Evolutionary conservation across 2,113 vertebrate genomes (phyloP).

Genomic region (Cephalopholis sonnerati): DNA sequence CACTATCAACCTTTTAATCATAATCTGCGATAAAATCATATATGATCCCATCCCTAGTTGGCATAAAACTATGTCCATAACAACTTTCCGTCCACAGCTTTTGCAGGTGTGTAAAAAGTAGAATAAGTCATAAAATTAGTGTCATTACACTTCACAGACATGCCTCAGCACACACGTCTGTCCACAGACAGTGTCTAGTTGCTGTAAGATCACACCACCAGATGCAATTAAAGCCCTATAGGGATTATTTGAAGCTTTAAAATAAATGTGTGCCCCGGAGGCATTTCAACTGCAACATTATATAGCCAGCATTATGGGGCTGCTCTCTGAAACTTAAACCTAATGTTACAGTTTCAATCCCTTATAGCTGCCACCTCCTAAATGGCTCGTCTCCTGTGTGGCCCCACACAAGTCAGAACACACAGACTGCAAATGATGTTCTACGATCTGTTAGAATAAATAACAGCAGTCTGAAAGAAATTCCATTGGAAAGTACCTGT

Average conservation of each 20-base stretch:
- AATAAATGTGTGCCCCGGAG: slow-evolving; percentile 60
- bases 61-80: too few relatives aligned
- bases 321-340: slow-evolving; percentile 65
- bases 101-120: slow-evolving; percentile 28
- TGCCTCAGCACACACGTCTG: slow-evolving; percentile 44
- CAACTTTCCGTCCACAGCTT: background rate
- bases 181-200: slow-evolving; percentile 54
- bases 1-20: too few relatives aligned
- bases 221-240: slow-evolving; percentile 58
- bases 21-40: too few relatives aligned
- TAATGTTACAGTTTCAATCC: slow-evolving; percentile 41
- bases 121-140: slow-evolving; percentile 32
- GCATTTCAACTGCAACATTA: slow-evolving; percentile 43
- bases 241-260: slow-evolving; percentile 65
- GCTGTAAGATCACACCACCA: slow-evolving; percentile 69
- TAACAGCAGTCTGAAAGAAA: background rate
- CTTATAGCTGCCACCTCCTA: slow-evolving; percentile 41
- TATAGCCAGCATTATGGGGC: slow-evolving; percentile 26
- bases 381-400: slow-evolving; percentile 46
- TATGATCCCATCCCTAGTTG: too few relatives aligned
- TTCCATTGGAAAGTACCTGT: background rate
- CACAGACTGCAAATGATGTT: slow-evolving; percentile 21
- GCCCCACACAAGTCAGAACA: slow-evolving; percentile 39
- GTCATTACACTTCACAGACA: slow-evolving; percentile 37
- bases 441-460: background rate